Percentiles rank a stretch among this genome's conserved stretches.
Evolutionary conservation across 2,113 vertebrate genomes (phyloP).

Genomic region (Corythornis cristatus): DNA sequence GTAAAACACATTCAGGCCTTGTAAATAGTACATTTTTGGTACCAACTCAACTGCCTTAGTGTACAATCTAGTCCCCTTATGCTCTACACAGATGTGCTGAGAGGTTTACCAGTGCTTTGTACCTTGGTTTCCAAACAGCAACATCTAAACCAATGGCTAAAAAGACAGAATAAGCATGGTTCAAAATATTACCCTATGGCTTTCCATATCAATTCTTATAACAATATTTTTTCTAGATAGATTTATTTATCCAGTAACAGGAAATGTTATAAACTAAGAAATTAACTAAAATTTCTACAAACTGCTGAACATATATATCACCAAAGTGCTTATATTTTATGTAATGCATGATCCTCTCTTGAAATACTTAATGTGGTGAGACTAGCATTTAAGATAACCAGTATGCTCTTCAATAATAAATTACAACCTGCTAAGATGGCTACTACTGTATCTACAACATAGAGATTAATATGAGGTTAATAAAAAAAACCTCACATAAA

Average conservation of each 20-base stretch:
- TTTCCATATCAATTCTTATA: not conserved
- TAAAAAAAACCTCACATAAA: not conserved
- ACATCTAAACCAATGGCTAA: not conserved
- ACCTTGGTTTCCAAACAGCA: not conserved
- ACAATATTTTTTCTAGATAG: not conserved
- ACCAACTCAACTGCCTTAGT: not conserved
- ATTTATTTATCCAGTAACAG: not conserved
- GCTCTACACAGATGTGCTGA: not conserved
- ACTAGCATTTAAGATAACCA: not conserved
- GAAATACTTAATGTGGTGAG: not conserved
- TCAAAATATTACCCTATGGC: not conserved
- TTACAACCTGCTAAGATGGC: not conserved
- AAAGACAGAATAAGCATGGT: not conserved
- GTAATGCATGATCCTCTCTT: not conserved
- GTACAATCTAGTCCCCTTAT: not conserved
- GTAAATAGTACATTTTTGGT: not conserved
- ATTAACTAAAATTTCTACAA: not conserved
- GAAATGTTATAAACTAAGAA: not conserved
- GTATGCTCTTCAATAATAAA: not conserved
- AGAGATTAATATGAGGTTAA: not conserved
- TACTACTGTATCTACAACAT: not conserved
- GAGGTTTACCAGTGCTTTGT: not conserved
- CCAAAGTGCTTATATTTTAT: not conserved
- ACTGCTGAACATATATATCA: not conserved
- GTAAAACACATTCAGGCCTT: not conserved